phyloP scores from a whole-genome alignment of 2,797 vertebrate genomes.

The Echiichthys vipera region DNA sequence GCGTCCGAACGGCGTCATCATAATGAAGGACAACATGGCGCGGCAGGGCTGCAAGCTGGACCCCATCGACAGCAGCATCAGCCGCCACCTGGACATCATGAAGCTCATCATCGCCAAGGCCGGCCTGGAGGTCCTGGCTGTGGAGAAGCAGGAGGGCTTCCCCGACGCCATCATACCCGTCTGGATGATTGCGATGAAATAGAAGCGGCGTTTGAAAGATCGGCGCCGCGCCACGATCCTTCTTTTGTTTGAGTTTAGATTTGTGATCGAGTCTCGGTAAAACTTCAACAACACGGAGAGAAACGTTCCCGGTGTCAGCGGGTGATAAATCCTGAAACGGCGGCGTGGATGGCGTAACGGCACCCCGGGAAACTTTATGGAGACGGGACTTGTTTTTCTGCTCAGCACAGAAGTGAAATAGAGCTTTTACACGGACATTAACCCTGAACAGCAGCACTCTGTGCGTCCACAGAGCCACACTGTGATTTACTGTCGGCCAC shows the following conservation, averaged over 20 bases:
- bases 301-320: constrained; percentile 1
- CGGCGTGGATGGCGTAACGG: neutral
- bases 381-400: constrained; percentile 3
- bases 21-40: constrained; percentile 96
- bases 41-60: constrained; percentile 92
- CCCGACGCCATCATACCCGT: constrained; percentile 93
- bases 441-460: constrained; percentile 8
- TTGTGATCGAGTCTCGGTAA: neutral
- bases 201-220: constrained; percentile 17
- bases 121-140: constrained; percentile 87
- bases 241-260: neutral
- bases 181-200: constrained; percentile 94
- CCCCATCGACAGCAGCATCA: constrained; percentile 92
- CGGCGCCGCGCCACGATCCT: constrained; percentile 6
- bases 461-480: neutral
- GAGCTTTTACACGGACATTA: constrained; percentile 10
- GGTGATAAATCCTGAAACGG: constrained; percentile 22
- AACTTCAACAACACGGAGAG: neutral
- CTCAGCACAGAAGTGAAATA: constrained; percentile 25
- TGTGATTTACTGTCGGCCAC: constrained; percentile 5
- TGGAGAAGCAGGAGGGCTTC: constrained; percentile 90
- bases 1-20: constrained; percentile 90
- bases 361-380: constrained; percentile 20
- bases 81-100: constrained; percentile 93
- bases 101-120: constrained; percentile 88